These are phyloP conservation scores for Abramis brama DNA, from an alignment of 2,113 vertebrate species.

Conservation along the genomic window DNA sequence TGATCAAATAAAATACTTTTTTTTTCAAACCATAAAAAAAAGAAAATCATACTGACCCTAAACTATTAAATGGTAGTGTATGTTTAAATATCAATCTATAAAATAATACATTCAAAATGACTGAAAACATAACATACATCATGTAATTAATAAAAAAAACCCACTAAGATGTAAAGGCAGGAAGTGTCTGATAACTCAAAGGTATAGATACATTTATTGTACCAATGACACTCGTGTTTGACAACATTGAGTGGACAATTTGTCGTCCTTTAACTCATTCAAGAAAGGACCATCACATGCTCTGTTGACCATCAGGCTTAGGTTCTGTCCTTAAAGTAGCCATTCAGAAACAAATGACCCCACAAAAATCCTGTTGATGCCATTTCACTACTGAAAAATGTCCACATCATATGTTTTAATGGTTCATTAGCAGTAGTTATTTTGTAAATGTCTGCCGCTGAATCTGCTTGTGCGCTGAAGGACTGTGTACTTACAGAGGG, in stretches of 20 bases:
- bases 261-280: background rate
- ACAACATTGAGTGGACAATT: background rate
- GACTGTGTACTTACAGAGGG: constrained; percentile 84
- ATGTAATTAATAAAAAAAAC: background rate
- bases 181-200: background rate
- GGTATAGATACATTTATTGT: background rate
- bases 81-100: background rate
- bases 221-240: background rate
- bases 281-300: background rate
- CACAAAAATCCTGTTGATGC: background rate
- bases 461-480: background rate
- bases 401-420: background rate
- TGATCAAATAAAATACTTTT: background rate
- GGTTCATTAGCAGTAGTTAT: background rate
- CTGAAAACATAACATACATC: background rate
- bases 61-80: background rate
- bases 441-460: background rate
- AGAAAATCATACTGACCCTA: no score
- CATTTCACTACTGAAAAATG: background rate
- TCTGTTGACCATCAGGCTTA: background rate
- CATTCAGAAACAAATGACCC: background rate
- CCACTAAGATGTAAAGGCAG: background rate
- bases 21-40: no score
- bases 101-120: background rate
- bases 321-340: background rate